These are phyloP conservation scores for Glaucopsyche alexis DNA, from an alignment of 2,888 invertebrate genomes.

Conservation along the genomic window DNA sequence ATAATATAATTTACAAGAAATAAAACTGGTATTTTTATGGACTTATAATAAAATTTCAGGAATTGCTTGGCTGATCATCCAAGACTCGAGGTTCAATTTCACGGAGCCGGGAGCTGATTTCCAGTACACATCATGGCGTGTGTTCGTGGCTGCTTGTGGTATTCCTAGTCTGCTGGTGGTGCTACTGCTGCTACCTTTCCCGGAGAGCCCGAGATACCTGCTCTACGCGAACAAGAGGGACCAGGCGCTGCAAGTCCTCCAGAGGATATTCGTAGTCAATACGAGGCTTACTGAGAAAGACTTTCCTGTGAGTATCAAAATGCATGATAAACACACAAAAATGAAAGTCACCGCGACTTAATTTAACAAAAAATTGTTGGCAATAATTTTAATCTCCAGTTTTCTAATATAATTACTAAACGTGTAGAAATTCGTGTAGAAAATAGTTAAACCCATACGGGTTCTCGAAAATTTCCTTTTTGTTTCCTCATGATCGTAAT, in stretches of 20 bases:
- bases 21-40: not conserved
- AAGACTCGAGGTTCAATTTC: slow-evolving; percentile 59
- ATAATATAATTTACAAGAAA: not conserved
- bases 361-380: too few relatives aligned
- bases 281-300: slow-evolving; percentile 70
- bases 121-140: slow-evolving; percentile 81
- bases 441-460: too few relatives aligned
- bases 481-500: not conserved
- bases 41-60: slow-evolving; percentile 49
- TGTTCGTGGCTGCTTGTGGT: slow-evolving; percentile 82
- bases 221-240: slow-evolving; percentile 73
- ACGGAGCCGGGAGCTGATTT: slow-evolving; percentile 54
- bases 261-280: slow-evolving; percentile 77
- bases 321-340: too few relatives aligned
- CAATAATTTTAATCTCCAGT: too few relatives aligned
- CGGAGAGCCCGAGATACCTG: slow-evolving; percentile 80
- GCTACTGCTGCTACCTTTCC: slow-evolving; percentile 72
- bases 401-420: too few relatives aligned
- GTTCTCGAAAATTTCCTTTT: not conserved
- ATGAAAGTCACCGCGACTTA: too few relatives aligned
- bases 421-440: too few relatives aligned
- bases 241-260: slow-evolving; percentile 74
- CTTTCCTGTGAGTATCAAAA: slow-evolving; percentile 71
- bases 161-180: slow-evolving; percentile 77
- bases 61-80: slow-evolving; percentile 72